A percentile compares a stretch with the other conserved stretches of the same genome.
These are phyloP conservation scores for Chrosomus eos DNA, from an alignment of 2,797 vertebrate species.

Conservation along the genomic window DNA sequence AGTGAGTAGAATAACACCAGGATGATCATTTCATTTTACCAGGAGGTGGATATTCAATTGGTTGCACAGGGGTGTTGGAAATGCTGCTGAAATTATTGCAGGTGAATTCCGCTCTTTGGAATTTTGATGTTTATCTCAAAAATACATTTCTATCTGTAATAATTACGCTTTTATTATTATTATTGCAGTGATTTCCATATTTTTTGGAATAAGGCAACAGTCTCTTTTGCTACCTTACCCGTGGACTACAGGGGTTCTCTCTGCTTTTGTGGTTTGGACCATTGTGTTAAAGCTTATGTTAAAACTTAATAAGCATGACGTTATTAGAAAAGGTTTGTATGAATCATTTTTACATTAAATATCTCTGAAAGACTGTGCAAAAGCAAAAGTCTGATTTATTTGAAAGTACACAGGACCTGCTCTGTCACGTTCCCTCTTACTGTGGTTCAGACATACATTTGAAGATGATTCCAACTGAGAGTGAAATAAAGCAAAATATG, in stretches of 20 bases:
- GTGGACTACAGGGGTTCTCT: conserved; percentile 78
- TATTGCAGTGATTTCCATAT: conserved; percentile 77
- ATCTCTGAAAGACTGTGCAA: neutral
- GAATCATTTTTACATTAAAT: neutral
- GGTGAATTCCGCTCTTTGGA: conserved; percentile 67
- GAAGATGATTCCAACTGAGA: neutral
- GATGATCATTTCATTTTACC: neutral
- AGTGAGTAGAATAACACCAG: neutral
- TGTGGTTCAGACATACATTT: neutral
- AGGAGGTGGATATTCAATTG: conserved; percentile 85
- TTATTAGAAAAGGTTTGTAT: conserved; percentile 75
- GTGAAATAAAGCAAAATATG: conserved; percentile 4
- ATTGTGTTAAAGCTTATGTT: conserved; percentile 76
- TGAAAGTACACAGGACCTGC: neutral
- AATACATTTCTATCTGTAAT: neutral
- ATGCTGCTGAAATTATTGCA: conserved; percentile 80
- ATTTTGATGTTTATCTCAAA: neutral
- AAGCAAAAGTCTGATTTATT: neutral
- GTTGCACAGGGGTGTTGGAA: conserved; percentile 81
- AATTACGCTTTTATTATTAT: neutral
- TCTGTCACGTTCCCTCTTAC: neutral
- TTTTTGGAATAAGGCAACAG: conserved; percentile 82
- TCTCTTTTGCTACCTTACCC: conserved; percentile 78
- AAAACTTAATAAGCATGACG: conserved; percentile 76
- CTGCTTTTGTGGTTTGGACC: conserved; percentile 83